Conservation (phyloP, 1,140 invertebrate genomes). For the Megalonaias nervosa region DNA sequence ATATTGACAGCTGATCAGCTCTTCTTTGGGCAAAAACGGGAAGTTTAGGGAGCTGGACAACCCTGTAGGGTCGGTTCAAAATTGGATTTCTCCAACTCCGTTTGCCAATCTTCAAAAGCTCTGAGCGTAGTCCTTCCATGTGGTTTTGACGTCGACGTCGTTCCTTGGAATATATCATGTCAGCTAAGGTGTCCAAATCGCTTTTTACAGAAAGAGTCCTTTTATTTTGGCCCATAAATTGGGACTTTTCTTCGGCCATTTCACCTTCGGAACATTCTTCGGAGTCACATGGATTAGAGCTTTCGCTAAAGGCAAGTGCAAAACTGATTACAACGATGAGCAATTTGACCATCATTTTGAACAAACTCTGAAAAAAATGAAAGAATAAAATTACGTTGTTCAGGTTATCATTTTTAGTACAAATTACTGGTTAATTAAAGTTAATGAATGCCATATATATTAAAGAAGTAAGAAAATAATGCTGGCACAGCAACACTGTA, state of each 20-base stretch:
- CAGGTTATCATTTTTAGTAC: too few relatives aligned
- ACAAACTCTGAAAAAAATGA: too few relatives aligned
- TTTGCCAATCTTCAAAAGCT: constrained; percentile 13
- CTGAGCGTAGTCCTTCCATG: neutral
- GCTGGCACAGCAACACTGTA: too few relatives aligned
- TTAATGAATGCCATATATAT: too few relatives aligned
- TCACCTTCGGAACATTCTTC: neutral
- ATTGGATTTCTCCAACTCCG: constrained; percentile 6
- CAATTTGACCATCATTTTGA: too few relatives aligned
- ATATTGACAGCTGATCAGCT: constrained; percentile 28
- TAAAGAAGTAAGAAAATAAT: too few relatives aligned
- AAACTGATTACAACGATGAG: too few relatives aligned
- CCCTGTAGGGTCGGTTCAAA: neutral
- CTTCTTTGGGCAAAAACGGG: constrained; percentile 3
- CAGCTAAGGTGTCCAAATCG: constrained; percentile 5
- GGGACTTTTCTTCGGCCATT: neutral
- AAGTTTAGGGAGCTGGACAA: neutral
- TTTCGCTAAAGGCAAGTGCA: too few relatives aligned
- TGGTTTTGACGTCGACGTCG: neutral
- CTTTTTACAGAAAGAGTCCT: constrained; percentile 10
- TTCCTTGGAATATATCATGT: constrained; percentile 10
- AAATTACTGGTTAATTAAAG: too few relatives aligned
- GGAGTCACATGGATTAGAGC: too few relatives aligned
- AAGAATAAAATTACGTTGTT: too few relatives aligned
- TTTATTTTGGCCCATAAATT: constrained; percentile 4